phyloP scores from a whole-genome alignment of 2,113 vertebrate genomes.

The Elanus axillaris region DNA sequence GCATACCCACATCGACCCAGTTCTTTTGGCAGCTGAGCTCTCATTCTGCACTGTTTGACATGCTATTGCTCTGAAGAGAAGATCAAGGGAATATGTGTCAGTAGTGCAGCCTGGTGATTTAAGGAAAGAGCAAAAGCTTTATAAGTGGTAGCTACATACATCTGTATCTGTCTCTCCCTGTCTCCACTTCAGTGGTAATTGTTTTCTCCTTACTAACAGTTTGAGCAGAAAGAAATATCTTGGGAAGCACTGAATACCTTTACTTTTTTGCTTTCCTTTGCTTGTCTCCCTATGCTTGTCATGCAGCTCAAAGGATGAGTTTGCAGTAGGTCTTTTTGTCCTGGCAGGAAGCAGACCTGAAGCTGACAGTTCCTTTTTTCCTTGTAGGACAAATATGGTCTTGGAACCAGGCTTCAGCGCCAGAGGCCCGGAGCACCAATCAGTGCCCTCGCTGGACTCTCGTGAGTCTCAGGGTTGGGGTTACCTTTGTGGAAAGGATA shows the following conservation, averaged over 20 bases:
- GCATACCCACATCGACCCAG: neutral
- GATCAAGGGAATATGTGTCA: neutral
- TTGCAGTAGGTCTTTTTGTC: slow-evolving; percentile 21
- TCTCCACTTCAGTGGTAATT: neutral
- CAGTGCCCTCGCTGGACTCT: slow-evolving; percentile 88
- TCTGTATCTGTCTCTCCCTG: neutral
- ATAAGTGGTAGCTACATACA: neutral
- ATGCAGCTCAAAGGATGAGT: slow-evolving; percentile 49
- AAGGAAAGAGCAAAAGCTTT: neutral
- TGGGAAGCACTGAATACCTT: slow-evolving; percentile 3
- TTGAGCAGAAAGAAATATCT: neutral
- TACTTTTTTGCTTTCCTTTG: slow-evolving; percentile 62
- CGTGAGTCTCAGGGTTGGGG: slow-evolving; percentile 79
- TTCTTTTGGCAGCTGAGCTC: neutral
- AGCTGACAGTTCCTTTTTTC: neutral
- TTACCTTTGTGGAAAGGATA: neutral
- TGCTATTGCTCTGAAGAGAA: neutral
- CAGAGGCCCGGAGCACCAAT: slow-evolving; percentile 91
- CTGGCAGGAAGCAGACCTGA: neutral
- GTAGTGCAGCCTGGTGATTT: neutral
- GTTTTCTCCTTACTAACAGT: slow-evolving; percentile 8
- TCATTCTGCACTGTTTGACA: neutral
- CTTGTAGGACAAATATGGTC: slow-evolving; percentile 91
- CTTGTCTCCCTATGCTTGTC: slow-evolving; percentile 61
- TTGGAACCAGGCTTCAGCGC: slow-evolving; percentile 92